Base-by-base conservation (phyloP, 2,888 invertebrate species). In the Entomobrya multifasciata region DNA sequence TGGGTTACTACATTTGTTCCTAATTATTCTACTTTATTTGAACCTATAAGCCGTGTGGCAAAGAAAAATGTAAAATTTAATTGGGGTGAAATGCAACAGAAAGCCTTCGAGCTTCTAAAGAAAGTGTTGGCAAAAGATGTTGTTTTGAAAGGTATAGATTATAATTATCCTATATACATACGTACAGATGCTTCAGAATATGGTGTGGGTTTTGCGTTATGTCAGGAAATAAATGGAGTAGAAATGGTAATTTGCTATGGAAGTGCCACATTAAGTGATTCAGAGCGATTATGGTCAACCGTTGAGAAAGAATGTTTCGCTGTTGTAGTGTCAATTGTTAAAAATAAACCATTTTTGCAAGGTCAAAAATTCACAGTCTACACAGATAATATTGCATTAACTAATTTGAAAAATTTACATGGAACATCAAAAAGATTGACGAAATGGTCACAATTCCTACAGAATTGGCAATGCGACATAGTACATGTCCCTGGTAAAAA, bases 1-100 rank as follows among this genome's bases (percentile, higher is more conserved):
- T 20, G 84, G 10, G 25, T 85, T 15, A n/a, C n/a, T n/a, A n/a
- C n/a, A n/a, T 91, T 89, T 72, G 89, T 91, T 13, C 77, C 65
- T 20, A 86, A 83, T 41, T 90, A 89, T 76, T 86, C 90, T 5
- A 62, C 65, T 4, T 85, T 91, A n/a, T n/a, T n/a, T n/a, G n/a
- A 22, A 82, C 90, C 0, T 83, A 83, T 70, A n/a, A n/a, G n/a
- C n/a, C n/a, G n/a, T n/a, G n/a, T n/a, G n/a, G n/a, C n/a, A n/a
- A n/a, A n/a, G n/a, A n/a, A n/a, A n/a, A n/a, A n/a, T n/a, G n/a
- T n/a, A n/a, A n/a, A n/a, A n/a, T n/a, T n/a, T n/a, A n/a, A n/a
- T n/a, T n/a, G n/a, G n/a, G n/a, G n/a, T n/a, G n/a, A n/a, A n/a
- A n/a, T n/a, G n/a, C n/a, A n/a, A n/a, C n/a, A n/a, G n/a, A n/a